phyloP scores from a whole-genome alignment of 2,888 invertebrate species.

The Helicoverpa assulta region DNA sequence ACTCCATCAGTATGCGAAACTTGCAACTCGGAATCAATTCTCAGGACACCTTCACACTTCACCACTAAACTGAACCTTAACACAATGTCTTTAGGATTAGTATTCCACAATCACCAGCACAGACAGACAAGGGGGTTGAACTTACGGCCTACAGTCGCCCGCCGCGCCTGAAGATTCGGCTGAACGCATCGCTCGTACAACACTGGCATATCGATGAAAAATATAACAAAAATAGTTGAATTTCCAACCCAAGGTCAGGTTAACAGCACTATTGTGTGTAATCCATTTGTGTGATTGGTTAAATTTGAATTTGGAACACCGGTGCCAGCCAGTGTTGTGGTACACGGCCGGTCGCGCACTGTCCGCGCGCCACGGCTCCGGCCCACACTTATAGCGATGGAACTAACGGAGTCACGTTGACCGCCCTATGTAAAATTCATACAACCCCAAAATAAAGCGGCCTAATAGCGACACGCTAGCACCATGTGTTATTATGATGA shows the following conservation, averaged over 20 bases:
- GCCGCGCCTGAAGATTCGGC: slow-evolving; percentile 78
- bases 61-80: slow-evolving; percentile 61
- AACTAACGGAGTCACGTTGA: slow-evolving; percentile 76
- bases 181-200: slow-evolving; percentile 81
- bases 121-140: slow-evolving; percentile 71
- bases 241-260: slow-evolving; percentile 74
- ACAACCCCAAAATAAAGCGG: slow-evolving; percentile 78
- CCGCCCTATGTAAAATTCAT: slow-evolving; percentile 84
- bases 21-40: slow-evolving; percentile 67
- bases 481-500: slow-evolving; percentile 75
- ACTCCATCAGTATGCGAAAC: slow-evolving; percentile 72
- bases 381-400: slow-evolving; percentile 82
- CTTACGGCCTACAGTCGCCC: slow-evolving; percentile 83
- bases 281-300: slow-evolving; percentile 75
- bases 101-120: slow-evolving; percentile 64
- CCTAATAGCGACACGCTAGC: slow-evolving; percentile 72
- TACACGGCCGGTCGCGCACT: slow-evolving; percentile 87
- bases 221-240: slow-evolving; percentile 62
- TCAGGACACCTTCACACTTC: slow-evolving; percentile 55
- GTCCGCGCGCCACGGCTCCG: slow-evolving; percentile 78
- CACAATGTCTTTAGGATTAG: slow-evolving; percentile 64
- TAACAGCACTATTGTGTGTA: slow-evolving; percentile 79
- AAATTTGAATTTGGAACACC: slow-evolving; percentile 71
- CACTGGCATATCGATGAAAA: slow-evolving; percentile 79
- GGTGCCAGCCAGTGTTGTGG: slow-evolving; percentile 84